phyloP scores from a whole-genome alignment of 2,888 invertebrate genomes.

The Gibbula magus region DNA sequence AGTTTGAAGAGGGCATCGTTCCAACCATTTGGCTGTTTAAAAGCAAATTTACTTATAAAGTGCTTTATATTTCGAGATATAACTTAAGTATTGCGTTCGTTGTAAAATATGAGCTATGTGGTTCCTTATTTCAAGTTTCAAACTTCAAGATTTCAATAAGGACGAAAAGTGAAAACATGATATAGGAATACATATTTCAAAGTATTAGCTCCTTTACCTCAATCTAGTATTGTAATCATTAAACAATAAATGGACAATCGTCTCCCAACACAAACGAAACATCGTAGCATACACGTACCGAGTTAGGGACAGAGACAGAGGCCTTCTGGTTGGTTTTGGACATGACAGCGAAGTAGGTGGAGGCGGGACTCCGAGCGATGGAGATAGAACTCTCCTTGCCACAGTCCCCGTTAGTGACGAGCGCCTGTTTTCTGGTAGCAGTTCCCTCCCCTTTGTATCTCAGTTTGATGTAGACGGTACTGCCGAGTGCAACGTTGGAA shows the following conservation, averaged over 20 bases:
- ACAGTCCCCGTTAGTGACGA: slow-evolving; percentile 63
- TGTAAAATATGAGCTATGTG: too few relatives aligned
- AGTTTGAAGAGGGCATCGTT: slow-evolving; percentile 57
- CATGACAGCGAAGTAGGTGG: slow-evolving; percentile 46
- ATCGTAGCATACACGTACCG: slow-evolving; percentile 33
- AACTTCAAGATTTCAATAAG: too few relatives aligned
- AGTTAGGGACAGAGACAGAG: slow-evolving; percentile 28
- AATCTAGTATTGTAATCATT: too few relatives aligned
- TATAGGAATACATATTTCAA: too few relatives aligned
- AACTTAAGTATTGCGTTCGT: too few relatives aligned
- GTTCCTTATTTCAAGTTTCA: too few relatives aligned
- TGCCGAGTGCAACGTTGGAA: slow-evolving; percentile 54
- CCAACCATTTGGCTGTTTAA: slow-evolving; percentile 50
- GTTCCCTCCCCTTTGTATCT: slow-evolving; percentile 42
- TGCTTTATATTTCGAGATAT: too few relatives aligned
- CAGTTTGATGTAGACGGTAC: slow-evolving; percentile 54
- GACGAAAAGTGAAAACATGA: too few relatives aligned
- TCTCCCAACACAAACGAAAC: too few relatives aligned
- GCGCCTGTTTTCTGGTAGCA: slow-evolving; percentile 40
- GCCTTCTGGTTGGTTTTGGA: slow-evolving; percentile 30
- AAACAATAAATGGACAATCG: too few relatives aligned
- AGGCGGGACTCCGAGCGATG: slow-evolving; percentile 44
- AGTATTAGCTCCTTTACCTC: too few relatives aligned
- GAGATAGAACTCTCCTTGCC: slow-evolving; percentile 51
- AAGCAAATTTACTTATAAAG: too few relatives aligned